phyloP scores from a whole-genome alignment of 53 echinoderm and acorn worm species.

The Apostichopus leukothele region DNA sequence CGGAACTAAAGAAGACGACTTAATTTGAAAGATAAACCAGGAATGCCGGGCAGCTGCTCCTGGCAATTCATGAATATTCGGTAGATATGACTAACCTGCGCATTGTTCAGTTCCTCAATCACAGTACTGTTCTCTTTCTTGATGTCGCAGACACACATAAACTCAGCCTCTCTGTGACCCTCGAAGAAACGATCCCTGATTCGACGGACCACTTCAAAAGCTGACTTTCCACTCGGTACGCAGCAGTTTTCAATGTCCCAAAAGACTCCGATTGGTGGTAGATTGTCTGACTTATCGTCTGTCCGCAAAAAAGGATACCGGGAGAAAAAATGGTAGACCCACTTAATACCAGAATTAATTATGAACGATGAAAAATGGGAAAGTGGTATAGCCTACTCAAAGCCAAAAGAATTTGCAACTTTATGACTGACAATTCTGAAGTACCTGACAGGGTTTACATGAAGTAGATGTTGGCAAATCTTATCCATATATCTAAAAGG shows the following conservation, averaged over 20 bases:
- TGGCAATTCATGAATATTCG: background rate
- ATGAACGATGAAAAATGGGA: no score
- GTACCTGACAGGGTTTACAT: no score
- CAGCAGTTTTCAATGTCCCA: slow-evolving; percentile 99
- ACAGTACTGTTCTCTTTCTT: slow-evolving; percentile 81
- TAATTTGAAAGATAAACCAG: no score
- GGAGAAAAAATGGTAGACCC: no score
- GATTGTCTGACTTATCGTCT: slow-evolving; percentile 56
- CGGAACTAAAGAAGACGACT: no score
- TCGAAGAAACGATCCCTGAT: slow-evolving; percentile 86
- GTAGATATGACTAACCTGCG: slow-evolving; percentile 68
- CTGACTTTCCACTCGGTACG: slow-evolving; percentile 92
- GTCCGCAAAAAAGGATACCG: background rate
- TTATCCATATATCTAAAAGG: no score
- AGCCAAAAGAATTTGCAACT: no score
- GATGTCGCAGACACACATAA: slow-evolving; percentile 99
- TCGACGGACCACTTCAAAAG: slow-evolving; percentile 79
- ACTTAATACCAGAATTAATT: no score
- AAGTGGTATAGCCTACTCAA: no score
- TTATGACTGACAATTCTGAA: no score
- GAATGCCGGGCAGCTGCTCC: background rate
- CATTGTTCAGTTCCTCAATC: slow-evolving; percentile 96
- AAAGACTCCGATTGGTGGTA: slow-evolving; percentile 92
- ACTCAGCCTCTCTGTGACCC: slow-evolving; percentile 92
- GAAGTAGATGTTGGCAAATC: no score